Evolutionary conservation across 2,888 invertebrate species (phyloP), one percentile per base, ranked within the genome.

Genomic region (Harmothoe impar): DNA sequence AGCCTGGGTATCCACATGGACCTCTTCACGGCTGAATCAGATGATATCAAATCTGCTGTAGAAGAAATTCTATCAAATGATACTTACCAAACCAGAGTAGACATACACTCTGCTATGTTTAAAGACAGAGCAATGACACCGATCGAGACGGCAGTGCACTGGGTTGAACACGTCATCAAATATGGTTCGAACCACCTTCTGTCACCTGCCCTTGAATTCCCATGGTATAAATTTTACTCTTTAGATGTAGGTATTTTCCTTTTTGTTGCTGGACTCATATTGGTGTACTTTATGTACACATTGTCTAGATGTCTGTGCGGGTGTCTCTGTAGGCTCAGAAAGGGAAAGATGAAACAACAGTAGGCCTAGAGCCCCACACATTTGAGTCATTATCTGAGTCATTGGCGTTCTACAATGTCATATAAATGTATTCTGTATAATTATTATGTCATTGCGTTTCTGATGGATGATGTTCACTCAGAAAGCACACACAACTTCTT

Each of bases 111-210:
- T 0, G 33, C 35, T 29, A 91, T 93, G 29, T 92, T 93, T 33
- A 89, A 90, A 1, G 85, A 88, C 33, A 78, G 91, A 33, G 88
- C 89, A 62, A 56, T 90, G 51, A 91, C 89, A 43, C 93, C 94
- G 3, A 62, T 81, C 29, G 91, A 93, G 33, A 91, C 92, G 77
- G 93, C 93, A 12, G 93, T 92, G 7, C 93, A 90, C 62, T 94
- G 93, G 93, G 89, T 94, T 25, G 93, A 94, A 89, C 93, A 94
- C 86, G 92, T 94, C 56, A 91, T 94, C 23, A 92, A 93, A 91
- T 93, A 93, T 92, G 94, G 94, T 10, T 93, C 92, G 7, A 91
- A 89, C 15, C 93, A 93, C 72, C 90, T 94, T 85, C 92, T 92
- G 23, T 93, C 94, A 0, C n/a, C 91, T 33, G 91, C 91, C 12